A percentile compares a stretch with the other conserved stretches of the same genome.
Conservation (phyloP, 2,888 invertebrate species). For the Lithophane socia region DNA sequence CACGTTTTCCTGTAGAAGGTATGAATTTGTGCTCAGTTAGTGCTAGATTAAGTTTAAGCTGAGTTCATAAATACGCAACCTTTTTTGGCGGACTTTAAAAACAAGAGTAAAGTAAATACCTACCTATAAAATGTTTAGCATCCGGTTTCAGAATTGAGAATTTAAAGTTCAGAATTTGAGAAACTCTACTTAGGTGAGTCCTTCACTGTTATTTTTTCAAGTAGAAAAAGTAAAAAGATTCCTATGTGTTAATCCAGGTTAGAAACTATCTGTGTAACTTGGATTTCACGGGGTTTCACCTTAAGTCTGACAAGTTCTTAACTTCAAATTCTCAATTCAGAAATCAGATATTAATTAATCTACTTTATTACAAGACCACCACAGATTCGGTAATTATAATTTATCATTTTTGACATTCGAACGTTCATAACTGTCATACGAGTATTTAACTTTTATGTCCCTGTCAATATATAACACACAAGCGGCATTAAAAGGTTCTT, state of each 20-base stretch:
- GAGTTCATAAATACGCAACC: not conserved
- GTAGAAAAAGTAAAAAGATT: too few relatives aligned
- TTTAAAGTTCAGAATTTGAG: not conserved
- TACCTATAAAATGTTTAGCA: not conserved
- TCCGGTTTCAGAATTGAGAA: not conserved
- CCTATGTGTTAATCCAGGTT: too few relatives aligned
- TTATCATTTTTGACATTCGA: conserved; percentile 1
- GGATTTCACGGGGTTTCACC: not conserved
- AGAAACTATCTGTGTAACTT: not conserved
- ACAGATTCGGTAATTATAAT: not conserved
- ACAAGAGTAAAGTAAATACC: not conserved
- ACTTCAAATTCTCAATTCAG: not conserved
- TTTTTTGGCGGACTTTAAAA: not conserved
- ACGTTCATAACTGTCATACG: not conserved
- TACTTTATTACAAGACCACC: not conserved
- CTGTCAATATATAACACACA: not conserved
- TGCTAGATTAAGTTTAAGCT: not conserved
- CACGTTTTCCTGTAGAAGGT: conserved; percentile 36
- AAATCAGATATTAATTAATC: not conserved
- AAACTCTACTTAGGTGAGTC: too few relatives aligned
- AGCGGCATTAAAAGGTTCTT: not conserved
- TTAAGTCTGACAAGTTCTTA: not conserved
- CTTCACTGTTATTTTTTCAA: too few relatives aligned
- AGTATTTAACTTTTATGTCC: not conserved
- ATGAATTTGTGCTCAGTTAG: not conserved